Evolutionary conservation across 1,140 invertebrate species (phyloP), one percentile per base, ranked within the genome.

Genomic region (Conopomorpha cramerella): DNA sequence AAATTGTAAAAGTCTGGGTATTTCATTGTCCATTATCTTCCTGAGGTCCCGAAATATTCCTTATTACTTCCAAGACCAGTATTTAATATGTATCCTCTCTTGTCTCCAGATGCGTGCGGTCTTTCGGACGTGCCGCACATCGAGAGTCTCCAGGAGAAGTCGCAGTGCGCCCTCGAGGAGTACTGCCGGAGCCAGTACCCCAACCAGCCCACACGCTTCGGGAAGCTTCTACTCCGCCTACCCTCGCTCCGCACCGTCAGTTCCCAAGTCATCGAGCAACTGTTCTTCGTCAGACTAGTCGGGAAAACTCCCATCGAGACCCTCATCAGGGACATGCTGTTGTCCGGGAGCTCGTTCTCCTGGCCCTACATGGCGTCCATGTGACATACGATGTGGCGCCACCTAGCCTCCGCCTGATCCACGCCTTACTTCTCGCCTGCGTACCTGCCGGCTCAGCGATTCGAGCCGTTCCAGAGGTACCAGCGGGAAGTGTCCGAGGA

Each of bases 291-390:
- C 25, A 84, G 95, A 41, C 82, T 97, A 57, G 94, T 96, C 39
- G 95, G 94, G 31, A 97, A 97, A 78, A 97, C 94, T 8, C 94
- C 94, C 30, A 98, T 98, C 51, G 95, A 97, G 77, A 97, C 94
- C n/a, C 82, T 97, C 26, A 97, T 98, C 43, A 83, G 94, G 55
- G 95, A 98, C 74, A 96, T 97, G 94, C 79, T 98, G 36, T 76
- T 97, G n/a, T 94, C 92, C 51, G 92, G 93, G 59, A 87, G 91
- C 82, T 91, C 87, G 53, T 97, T 97, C 82, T 95, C 91, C 57
- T 98, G 94, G 95, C 93, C 94, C 43, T 96, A 97, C 80, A 93
- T 96, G 87, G 87, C 91, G 80, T 88, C 89, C 77, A 92, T 93
- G 88, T 83, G 82, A 83, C 82, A 83, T 77, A 80, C 82, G 51